A percentile compares a stretch with the other conserved stretches of the same genome.
These are phyloP conservation scores for Colistium nudipinnis DNA, from an alignment of 2,113 vertebrate genomes.

Conservation along the genomic window DNA sequence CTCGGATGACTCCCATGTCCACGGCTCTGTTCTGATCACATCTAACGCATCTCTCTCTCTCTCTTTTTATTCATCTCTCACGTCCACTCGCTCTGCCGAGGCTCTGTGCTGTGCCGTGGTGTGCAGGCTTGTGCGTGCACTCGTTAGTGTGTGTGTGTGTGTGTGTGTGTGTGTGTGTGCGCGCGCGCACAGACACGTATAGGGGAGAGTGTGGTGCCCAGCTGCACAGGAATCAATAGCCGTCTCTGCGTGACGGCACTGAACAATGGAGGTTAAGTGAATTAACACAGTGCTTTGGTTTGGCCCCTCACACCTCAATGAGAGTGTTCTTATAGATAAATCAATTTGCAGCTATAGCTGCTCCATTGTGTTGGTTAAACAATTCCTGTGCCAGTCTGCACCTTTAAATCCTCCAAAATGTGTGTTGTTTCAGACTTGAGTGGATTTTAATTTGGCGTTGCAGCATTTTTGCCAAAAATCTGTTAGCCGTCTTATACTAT, in stretches of 20 bases:
- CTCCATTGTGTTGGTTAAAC: constrained; percentile 39
- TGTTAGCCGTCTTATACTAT: too few species aligned
- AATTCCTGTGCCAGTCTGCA: constrained; percentile 9
- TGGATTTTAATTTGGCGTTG: neutral
- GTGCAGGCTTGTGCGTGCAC: neutral
- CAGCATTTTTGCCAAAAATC: neutral
- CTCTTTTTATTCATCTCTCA: constrained; percentile 28
- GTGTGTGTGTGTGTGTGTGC: neutral
- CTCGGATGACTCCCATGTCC: constrained; percentile 26
- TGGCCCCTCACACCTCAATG: constrained; percentile 31
- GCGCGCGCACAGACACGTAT: neutral
- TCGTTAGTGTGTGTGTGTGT: neutral
- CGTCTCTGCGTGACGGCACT: constrained; percentile 48
- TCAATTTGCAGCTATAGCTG: constrained; percentile 31
- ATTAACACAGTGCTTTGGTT: constrained; percentile 63
- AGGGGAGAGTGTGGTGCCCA: constrained; percentile 46
- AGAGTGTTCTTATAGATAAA: constrained; percentile 45
- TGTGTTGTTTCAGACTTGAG: neutral
- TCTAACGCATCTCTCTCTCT: constrained; percentile 4
- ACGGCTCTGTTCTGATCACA: constrained; percentile 33
- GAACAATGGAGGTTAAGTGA: constrained; percentile 69
- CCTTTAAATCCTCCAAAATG: constrained; percentile 1
- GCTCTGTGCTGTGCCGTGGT: constrained; percentile 17
- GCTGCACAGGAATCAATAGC: constrained; percentile 64
- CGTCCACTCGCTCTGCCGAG: constrained; percentile 9